These are phyloP conservation scores for Vulpes ferrilata DNA, from an alignment of 2,113 vertebrate genomes.

Conservation along the genomic window DNA sequence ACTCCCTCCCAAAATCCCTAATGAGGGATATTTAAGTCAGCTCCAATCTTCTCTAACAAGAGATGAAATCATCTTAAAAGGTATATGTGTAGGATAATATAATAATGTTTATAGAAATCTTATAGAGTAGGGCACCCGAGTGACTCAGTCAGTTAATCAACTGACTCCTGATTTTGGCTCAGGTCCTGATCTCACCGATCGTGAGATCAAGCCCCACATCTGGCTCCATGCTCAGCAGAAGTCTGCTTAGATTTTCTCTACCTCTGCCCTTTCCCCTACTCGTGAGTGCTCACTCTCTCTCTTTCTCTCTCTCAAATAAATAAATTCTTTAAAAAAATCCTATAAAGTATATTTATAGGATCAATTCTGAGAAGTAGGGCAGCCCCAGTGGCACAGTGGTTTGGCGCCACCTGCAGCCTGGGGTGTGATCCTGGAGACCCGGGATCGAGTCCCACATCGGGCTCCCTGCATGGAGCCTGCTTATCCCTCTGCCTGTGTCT, in stretches of 20 bases:
- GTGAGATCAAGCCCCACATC: not conserved
- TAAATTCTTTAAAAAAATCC: not conserved
- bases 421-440: no score
- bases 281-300: not conserved
- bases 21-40: slow-evolving; percentile 15
- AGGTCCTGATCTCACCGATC: not conserved
- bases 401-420: no score
- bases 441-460: no score
- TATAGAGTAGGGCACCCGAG: not conserved
- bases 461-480: no score
- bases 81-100: not conserved
- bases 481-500: no score
- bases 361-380: not conserved
- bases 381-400: no score
- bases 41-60: not conserved
- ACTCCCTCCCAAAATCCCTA: not conserved
- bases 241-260: not conserved
- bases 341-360: not conserved
- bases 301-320: not conserved
- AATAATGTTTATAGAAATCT: slow-evolving; percentile 2
- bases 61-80: slow-evolving; percentile 8
- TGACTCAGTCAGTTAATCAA: not conserved
- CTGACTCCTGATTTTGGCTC: not conserved
- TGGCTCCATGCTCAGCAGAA: not conserved
- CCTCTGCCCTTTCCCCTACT: not conserved